These are phyloP conservation scores for Parus major DNA, from an alignment of 2,113 vertebrate genomes.

Conservation along the genomic window DNA sequence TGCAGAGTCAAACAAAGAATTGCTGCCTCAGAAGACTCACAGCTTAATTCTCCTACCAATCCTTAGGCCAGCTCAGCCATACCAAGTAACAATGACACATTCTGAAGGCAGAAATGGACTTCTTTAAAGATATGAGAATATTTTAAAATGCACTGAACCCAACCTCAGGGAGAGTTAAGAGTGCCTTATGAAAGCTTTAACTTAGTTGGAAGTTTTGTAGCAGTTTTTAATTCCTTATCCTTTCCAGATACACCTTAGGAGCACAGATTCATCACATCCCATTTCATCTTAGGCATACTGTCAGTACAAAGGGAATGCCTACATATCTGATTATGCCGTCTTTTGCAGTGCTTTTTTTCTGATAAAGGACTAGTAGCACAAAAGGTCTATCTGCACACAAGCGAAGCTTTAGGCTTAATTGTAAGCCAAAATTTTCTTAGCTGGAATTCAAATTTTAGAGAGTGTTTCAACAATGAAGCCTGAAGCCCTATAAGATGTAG, in stretches of 20 bases:
- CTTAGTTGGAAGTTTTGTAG: background rate
- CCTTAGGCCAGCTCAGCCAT: background rate
- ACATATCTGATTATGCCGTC: background rate
- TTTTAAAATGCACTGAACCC: background rate
- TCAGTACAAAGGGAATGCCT: background rate
- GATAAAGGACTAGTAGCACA: background rate
- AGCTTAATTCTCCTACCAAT: slow-evolving; percentile 22
- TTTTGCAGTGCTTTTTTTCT: background rate
- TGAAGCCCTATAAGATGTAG: background rate
- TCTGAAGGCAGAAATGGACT: background rate
- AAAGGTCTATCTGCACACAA: background rate
- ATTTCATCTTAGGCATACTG: background rate
- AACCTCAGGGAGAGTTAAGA: background rate
- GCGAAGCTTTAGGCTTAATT: background rate
- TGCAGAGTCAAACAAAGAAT: slow-evolving; percentile 1
- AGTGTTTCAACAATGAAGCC: background rate
- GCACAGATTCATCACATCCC: background rate
- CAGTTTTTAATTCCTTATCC: background rate
- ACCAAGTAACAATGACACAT: background rate
- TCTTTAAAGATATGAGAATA: background rate
- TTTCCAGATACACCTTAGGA: background rate
- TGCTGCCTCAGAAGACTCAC: background rate
- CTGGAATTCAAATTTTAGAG: background rate
- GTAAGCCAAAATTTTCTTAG: background rate
- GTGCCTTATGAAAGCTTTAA: background rate